Conservation (phyloP, 1,140 invertebrate species). For the Agraylea sexmaculata region DNA sequence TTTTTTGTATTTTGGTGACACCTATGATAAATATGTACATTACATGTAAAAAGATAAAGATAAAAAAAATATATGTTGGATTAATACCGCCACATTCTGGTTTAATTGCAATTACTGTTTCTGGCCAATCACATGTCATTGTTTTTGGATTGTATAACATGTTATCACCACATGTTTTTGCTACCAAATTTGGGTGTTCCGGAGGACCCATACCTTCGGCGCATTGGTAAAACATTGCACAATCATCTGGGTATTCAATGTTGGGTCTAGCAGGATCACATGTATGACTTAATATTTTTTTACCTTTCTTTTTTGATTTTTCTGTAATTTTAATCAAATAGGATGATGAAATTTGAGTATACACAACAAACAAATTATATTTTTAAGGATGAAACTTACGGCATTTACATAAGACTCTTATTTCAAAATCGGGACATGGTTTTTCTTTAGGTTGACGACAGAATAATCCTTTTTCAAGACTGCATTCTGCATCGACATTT, state of each 20-base stretch:
- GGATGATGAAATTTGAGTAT: not conserved
- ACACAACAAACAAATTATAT: not conserved
- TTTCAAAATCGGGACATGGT: constrained; percentile 58
- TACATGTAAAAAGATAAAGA: no score
- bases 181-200: constrained; percentile 30
- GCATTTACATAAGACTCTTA: constrained; percentile 58
- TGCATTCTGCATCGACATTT: constrained; percentile 62
- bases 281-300: not conserved
- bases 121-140: constrained; percentile 50
- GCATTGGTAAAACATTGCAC: constrained; percentile 49
- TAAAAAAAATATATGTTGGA: no score
- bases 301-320: constrained; percentile 1
- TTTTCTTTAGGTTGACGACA: constrained; percentile 40
- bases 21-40: no score
- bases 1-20: no score
- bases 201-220: constrained; percentile 26
- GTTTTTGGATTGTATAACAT: constrained; percentile 50
- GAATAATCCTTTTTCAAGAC: constrained; percentile 53
- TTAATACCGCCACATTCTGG: constrained; percentile 44
- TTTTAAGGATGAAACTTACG: constrained; percentile 23
- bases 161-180: constrained; percentile 43
- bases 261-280: constrained; percentile 31
- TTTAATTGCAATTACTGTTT: constrained; percentile 45
- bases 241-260: constrained; percentile 41
- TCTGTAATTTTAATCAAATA: not conserved